Evolutionary conservation across 2,113 vertebrate species (phyloP).

Genomic region (Microcebus murinus): DNA sequence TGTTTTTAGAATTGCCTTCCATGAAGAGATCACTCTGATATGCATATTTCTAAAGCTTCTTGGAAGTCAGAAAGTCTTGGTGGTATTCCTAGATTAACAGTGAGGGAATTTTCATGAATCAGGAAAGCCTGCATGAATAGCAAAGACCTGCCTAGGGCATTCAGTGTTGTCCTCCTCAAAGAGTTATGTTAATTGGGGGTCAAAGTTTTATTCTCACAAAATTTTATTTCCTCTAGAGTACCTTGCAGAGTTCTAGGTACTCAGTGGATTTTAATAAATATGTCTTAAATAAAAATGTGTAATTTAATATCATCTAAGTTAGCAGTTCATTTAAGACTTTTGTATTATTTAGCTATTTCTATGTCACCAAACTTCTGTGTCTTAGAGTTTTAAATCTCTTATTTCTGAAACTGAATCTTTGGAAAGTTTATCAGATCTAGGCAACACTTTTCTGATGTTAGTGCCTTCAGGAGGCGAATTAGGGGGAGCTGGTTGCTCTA

Average conservation of each 20-base stretch:
- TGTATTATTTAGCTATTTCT: neutral
- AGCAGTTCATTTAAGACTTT: neutral
- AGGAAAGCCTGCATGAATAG: neutral
- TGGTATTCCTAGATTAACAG: neutral
- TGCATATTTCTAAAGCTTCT: neutral
- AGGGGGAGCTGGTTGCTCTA: neutral
- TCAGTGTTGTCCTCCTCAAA: neutral
- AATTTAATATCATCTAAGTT: neutral
- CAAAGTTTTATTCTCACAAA: neutral
- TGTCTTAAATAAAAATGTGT: neutral
- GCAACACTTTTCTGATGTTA: neutral
- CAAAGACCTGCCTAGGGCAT: neutral
- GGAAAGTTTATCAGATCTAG: neutral
- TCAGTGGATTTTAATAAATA: neutral
- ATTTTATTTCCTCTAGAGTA: neutral
- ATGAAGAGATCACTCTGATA: no score
- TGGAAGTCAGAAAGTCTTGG: neutral
- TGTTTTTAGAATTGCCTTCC: neutral
- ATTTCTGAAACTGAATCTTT: neutral
- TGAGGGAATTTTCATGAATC: neutral
- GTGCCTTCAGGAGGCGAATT: fast-evolving
- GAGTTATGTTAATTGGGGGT: neutral
- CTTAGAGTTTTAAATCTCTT: neutral
- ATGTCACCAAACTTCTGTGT: neutral
- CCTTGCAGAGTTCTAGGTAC: neutral